A percentile compares a stretch with the other conserved stretches of the same genome.
Evolutionary conservation across 2,888 invertebrate genomes (phyloP).

Genomic region (Cybosia mesomella): DNA sequence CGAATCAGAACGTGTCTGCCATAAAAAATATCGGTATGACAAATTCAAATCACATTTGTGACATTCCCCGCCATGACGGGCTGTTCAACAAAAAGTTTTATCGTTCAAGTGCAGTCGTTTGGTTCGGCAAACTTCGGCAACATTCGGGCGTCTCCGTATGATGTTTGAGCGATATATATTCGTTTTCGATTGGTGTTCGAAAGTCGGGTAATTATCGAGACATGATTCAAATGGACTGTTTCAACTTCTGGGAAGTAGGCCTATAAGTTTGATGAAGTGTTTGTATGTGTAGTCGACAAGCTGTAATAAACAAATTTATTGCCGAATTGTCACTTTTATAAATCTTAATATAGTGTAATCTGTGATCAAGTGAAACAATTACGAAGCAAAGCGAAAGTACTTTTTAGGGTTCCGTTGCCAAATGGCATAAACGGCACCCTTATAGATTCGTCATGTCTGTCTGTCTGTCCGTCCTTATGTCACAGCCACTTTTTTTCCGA

Average conservation of each 20-base stretch:
- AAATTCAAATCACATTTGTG: conserved; percentile 56
- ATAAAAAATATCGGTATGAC: conserved; percentile 51
- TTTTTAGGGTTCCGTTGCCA: no score
- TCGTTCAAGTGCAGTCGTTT: conserved; percentile 46
- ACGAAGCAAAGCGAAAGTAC: background rate
- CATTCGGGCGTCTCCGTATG: conserved; percentile 31
- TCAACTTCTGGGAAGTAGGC: conserved; percentile 15
- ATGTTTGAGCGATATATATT: conserved; percentile 32
- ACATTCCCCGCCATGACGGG: conserved; percentile 40
- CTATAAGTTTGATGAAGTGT: conserved; percentile 12
- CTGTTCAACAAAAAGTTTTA: conserved; percentile 45
- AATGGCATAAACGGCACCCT: no score
- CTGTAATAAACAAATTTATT: background rate
- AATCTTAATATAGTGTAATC: background rate
- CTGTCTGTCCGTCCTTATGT: no score
- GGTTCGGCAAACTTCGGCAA: conserved; percentile 28
- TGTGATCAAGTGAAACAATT: background rate
- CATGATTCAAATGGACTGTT: conserved; percentile 21
- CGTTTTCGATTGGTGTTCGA: conserved; percentile 28
- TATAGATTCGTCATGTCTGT: no score
- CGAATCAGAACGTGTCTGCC: conserved; percentile 44
- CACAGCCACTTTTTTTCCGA: no score
- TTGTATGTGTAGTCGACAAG: conserved; percentile 6
- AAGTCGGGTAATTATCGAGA: conserved; percentile 27
- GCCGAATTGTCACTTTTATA: background rate